phyloP scores from a whole-genome alignment of 2,113 vertebrate genomes.

The Anarhynchus alexandrinus region DNA sequence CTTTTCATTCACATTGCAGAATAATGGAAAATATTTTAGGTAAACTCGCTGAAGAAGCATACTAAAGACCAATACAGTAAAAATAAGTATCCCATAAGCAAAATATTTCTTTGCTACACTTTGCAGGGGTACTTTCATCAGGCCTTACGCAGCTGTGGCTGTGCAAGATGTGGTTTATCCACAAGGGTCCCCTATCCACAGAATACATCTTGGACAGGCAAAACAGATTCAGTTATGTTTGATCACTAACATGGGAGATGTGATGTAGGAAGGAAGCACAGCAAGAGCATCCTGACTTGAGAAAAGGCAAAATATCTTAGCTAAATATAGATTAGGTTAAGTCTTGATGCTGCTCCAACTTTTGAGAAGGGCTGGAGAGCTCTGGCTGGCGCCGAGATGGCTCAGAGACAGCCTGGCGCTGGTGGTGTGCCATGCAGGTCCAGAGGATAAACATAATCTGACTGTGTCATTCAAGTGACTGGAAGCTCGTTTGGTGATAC shows the following conservation, averaged over 20 bases:
- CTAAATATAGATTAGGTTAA: not conserved
- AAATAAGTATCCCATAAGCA: not conserved
- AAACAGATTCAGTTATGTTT: not conserved
- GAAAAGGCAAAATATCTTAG: not conserved
- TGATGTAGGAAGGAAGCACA: not conserved
- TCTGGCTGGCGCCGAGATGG: fast-evolving
- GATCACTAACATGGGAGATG: not conserved
- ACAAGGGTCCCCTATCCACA: not conserved
- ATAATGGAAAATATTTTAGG: not conserved
- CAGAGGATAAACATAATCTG: not conserved
- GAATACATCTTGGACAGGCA: not conserved
- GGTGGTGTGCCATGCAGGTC: not conserved
- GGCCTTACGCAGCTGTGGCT: not conserved
- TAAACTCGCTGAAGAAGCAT: not conserved
- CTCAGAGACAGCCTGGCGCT: not conserved
- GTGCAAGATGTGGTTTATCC: not conserved
- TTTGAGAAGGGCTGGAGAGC: not conserved
- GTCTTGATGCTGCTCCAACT: not conserved
- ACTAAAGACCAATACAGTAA: not conserved
- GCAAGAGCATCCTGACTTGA: not conserved
- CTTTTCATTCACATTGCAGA: not conserved
- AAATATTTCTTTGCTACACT: not conserved
- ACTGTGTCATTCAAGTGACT: not conserved
- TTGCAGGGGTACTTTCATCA: not conserved
- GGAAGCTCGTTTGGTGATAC: not conserved